A percentile compares a stretch with the other conserved stretches of the same genome.
These are phyloP conservation scores for Mobula hypostoma DNA, from an alignment of 2,113 vertebrate species.

Conservation along the genomic window DNA sequence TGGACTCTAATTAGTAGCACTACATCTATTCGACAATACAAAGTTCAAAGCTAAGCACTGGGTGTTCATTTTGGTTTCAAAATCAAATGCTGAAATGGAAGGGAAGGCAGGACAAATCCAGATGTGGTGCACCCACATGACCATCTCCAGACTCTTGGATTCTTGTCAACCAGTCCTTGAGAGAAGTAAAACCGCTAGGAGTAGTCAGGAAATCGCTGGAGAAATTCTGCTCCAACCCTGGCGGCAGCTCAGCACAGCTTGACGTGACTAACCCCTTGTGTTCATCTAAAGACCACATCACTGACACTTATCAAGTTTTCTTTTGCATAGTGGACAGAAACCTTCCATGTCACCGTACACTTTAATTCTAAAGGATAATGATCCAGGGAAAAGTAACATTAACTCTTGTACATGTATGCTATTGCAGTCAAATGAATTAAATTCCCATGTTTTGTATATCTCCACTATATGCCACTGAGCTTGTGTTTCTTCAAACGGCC, in stretches of 20 bases:
- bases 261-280: not conserved
- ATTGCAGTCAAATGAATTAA: not conserved
- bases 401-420: not conserved
- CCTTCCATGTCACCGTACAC: not conserved
- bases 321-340: not conserved
- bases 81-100: not conserved
- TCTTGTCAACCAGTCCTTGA: too few species aligned
- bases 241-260: not conserved
- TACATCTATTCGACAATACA: not conserved
- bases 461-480: not conserved
- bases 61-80: not conserved
- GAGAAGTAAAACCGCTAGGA: not conserved
- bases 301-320: not conserved
- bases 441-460: not conserved
- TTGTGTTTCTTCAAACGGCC: not conserved
- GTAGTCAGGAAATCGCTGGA: not conserved
- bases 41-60: not conserved
- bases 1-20: not conserved
- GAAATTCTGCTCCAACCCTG: not conserved
- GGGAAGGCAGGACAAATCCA: not conserved
- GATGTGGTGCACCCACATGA: not conserved
- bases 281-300: not conserved
- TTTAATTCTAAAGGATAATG: not conserved
- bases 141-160: not conserved
- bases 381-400: not conserved